A percentile compares a stretch with the other conserved stretches of the same genome.
Evolutionary conservation across 2,113 vertebrate genomes (phyloP).

Genomic region (Pollachius pollachius): DNA sequence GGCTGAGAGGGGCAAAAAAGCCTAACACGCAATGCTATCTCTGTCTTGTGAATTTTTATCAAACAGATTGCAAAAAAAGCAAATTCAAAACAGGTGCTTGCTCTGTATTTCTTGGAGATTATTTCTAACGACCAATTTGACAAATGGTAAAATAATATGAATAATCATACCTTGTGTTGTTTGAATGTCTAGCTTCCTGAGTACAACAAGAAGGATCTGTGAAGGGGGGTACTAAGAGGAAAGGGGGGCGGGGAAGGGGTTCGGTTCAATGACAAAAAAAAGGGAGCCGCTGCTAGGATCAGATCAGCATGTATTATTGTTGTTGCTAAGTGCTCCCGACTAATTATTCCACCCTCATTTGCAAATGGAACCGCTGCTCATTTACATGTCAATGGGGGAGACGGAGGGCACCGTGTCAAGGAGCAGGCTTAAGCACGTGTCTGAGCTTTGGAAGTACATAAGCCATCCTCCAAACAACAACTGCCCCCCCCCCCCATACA

Average conservation of each 20-base stretch:
- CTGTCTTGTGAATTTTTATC: too few relatives aligned
- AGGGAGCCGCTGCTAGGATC: constrained; percentile 63
- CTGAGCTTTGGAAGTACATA: constrained; percentile 52
- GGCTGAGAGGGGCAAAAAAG: too few relatives aligned
- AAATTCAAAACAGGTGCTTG: too few relatives aligned
- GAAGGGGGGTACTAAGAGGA: not conserved
- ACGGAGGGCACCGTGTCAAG: constrained; percentile 58
- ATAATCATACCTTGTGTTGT: too few relatives aligned
- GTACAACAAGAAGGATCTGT: not conserved
- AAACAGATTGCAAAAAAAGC: too few relatives aligned
- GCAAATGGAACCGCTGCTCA: constrained; percentile 61
- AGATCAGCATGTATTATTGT: constrained; percentile 72
- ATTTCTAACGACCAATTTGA: too few relatives aligned
- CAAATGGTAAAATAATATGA: too few relatives aligned
- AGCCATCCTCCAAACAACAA: constrained; percentile 63
- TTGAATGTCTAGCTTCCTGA: too few relatives aligned
- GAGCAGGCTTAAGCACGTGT: constrained; percentile 66
- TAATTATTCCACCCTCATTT: constrained; percentile 81
- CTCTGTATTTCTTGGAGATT: too few relatives aligned
- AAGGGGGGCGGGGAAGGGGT: constrained; percentile 22
- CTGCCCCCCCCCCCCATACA: too few relatives aligned
- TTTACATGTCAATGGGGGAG: constrained; percentile 75
- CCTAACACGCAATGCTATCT: too few relatives aligned
- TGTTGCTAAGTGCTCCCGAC: constrained; percentile 74
- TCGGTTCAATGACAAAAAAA: constrained; percentile 73